phyloP scores from a whole-genome alignment of 2,888 invertebrate genomes.

The Limnephilus rhombicus region DNA sequence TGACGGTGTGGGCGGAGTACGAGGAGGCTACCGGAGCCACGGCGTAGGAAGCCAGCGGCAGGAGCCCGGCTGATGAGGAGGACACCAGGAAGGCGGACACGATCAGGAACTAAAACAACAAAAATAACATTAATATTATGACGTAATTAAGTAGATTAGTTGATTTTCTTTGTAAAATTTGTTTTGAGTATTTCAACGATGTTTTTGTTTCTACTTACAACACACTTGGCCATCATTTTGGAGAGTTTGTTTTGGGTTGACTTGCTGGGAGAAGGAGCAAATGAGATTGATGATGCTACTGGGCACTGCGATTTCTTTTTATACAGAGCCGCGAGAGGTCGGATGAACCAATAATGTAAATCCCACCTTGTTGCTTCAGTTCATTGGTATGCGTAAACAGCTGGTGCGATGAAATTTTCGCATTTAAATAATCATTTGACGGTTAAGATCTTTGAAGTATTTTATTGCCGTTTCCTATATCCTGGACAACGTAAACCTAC shows the following conservation, averaged over 20 bases:
- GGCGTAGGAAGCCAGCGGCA: slow-evolving; percentile 54
- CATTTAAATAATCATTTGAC: background rate
- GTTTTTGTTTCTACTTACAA: slow-evolving; percentile 45
- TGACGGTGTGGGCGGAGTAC: slow-evolving; percentile 86
- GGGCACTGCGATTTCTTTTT: slow-evolving; percentile 11
- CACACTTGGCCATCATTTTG: slow-evolving; percentile 61
- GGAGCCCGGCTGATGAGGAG: slow-evolving; percentile 62
- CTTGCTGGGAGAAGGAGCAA: slow-evolving; percentile 43
- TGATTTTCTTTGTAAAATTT: background rate
- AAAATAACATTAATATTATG: background rate
- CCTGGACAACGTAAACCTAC: too few species aligned
- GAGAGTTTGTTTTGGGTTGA: slow-evolving; percentile 39
- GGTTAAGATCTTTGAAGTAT: too few species aligned
- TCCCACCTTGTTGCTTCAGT: background rate
- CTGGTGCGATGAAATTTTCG: background rate
- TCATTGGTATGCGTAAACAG: background rate
- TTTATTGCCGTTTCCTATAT: too few species aligned
- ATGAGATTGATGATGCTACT: slow-evolving; percentile 28
- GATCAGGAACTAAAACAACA: slow-evolving; percentile 72
- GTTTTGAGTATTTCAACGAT: background rate
- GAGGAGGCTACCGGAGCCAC: slow-evolving; percentile 85
- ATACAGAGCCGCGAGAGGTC: background rate
- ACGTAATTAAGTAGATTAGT: background rate
- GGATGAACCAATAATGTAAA: background rate
- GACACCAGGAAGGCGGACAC: slow-evolving; percentile 70